Conservation (phyloP, 2,888 invertebrate species). For the Tachina lurida region DNA sequence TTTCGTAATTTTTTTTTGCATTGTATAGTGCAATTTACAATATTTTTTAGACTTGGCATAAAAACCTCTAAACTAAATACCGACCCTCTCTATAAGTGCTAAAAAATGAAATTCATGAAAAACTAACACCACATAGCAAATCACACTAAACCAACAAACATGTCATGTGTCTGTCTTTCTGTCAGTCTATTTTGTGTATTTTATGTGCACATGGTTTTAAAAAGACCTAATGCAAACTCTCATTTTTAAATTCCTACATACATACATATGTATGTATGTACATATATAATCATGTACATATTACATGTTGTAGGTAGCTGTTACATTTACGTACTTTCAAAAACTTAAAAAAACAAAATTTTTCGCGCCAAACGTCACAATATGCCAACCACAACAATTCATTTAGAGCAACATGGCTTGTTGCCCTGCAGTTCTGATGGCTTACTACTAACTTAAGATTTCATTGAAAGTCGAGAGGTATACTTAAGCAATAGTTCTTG, state of each 20-base stretch:
- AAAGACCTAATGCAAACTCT: background rate
- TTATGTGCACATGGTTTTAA: constrained; percentile 14
- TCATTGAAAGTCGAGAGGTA: too few relatives aligned
- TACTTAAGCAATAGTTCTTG: too few relatives aligned
- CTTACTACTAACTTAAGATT: background rate
- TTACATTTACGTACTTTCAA: constrained; percentile 32
- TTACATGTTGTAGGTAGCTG: background rate
- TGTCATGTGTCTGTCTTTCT: constrained; percentile 51
- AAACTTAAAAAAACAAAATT: background rate
- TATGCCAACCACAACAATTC: constrained; percentile 22
- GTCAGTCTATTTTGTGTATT: constrained; percentile 26
- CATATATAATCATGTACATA: background rate
- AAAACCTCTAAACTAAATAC: constrained; percentile 68
- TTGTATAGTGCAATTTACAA: background rate
- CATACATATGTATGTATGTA: too few relatives aligned
- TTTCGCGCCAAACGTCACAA: constrained; percentile 59
- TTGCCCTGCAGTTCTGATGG: constrained; percentile 2
- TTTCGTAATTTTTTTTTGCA: background rate
- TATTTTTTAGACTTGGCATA: constrained; percentile 63
- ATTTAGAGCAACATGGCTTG: background rate
- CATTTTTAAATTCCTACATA: background rate
- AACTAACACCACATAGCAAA: constrained; percentile 7
- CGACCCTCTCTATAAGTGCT: constrained; percentile 35
- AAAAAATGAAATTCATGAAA: constrained; percentile 26
- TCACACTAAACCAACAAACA: constrained; percentile 36